Percentiles rank a stretch among this genome's conserved stretches.
These are phyloP conservation scores for Acanthis flammea DNA, from an alignment of 2,797 vertebrate genomes.

Conservation along the genomic window DNA sequence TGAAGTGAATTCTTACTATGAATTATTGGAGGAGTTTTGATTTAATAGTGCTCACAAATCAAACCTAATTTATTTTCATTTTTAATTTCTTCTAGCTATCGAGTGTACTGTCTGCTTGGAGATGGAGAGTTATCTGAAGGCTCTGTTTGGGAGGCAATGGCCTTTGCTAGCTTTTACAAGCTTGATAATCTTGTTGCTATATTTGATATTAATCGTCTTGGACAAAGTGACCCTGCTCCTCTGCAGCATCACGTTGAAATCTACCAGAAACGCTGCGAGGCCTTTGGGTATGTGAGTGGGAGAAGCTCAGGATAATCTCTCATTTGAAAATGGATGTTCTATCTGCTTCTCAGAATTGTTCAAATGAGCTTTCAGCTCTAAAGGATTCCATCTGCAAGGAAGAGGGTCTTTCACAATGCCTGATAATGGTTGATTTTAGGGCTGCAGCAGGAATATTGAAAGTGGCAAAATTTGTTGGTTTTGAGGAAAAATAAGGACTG, in stretches of 20 bases:
- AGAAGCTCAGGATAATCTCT: not conserved
- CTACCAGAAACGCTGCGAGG: conserved; percentile 93
- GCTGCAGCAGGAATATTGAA: not conserved
- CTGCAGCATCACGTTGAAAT: conserved; percentile 92
- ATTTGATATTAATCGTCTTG: conserved; percentile 93
- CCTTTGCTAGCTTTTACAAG: conserved; percentile 93
- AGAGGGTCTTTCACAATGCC: not conserved
- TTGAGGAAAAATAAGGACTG: not conserved
- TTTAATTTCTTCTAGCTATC: conserved; percentile 78
- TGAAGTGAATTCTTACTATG: not conserved
- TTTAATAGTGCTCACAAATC: not conserved
- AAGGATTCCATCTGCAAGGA: not conserved
- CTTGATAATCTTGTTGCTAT: conserved; percentile 94
- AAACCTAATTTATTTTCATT: not conserved
- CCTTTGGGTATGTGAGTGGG: conserved; percentile 85
- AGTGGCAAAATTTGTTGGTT: not conserved
- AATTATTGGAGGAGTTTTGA: not conserved
- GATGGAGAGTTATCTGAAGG: conserved; percentile 95
- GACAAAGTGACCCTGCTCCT: conserved; percentile 90
- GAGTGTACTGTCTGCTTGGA: conserved; percentile 90
- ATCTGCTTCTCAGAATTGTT: not conserved
- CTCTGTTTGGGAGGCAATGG: conserved; percentile 97
- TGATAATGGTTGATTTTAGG: not conserved
- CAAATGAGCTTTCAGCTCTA: not conserved
- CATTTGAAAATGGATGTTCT: not conserved